A percentile compares a stretch with the other conserved stretches of the same genome.
Evolutionary conservation across 2,888 invertebrate genomes (phyloP).

Genomic region (Rotaria socialis): DNA sequence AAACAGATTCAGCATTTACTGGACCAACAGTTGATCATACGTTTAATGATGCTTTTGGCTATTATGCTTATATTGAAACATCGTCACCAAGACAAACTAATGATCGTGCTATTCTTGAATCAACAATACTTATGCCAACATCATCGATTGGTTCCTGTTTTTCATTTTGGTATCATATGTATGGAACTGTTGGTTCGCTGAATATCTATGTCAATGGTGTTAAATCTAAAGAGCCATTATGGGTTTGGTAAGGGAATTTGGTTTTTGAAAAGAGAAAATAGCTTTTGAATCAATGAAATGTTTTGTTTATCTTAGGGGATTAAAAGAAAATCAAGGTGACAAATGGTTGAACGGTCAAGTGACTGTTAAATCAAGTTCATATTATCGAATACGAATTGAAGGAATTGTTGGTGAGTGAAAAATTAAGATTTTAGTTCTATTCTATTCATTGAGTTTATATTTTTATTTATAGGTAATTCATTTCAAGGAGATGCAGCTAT

Average conservation of each 20-base stretch:
- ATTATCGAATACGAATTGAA: conserved; percentile 46
- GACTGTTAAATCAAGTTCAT: conserved; percentile 48
- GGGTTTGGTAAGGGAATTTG: background rate
- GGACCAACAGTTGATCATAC: conserved; percentile 43
- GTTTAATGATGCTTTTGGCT: conserved; percentile 38
- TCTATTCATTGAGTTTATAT: too few species aligned
- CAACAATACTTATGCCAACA: conserved; percentile 38
- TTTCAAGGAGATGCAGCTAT: conserved; percentile 54
- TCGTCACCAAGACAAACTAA: conserved; percentile 65
- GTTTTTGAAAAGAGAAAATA: too few species aligned
- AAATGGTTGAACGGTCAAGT: conserved; percentile 52
- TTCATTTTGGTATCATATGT: conserved; percentile 49
- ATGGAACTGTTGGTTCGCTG: conserved; percentile 45
- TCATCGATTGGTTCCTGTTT: conserved; percentile 46
- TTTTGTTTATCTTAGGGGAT: conserved; percentile 48
- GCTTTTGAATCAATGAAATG: too few species aligned
- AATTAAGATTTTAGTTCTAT: background rate
- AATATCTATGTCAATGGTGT: conserved; percentile 40
- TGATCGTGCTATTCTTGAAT: conserved; percentile 66
- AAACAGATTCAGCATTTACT: conserved; percentile 17
- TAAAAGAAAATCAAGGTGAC: conserved; percentile 51
- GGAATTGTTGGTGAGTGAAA: conserved; percentile 38
- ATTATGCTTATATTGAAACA: conserved; percentile 77
- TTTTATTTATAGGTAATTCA: conserved; percentile 48
- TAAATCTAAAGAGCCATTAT: conserved; percentile 6